phyloP scores from a whole-genome alignment of 2,797 vertebrate genomes.

The Myripristis murdjan region DNA sequence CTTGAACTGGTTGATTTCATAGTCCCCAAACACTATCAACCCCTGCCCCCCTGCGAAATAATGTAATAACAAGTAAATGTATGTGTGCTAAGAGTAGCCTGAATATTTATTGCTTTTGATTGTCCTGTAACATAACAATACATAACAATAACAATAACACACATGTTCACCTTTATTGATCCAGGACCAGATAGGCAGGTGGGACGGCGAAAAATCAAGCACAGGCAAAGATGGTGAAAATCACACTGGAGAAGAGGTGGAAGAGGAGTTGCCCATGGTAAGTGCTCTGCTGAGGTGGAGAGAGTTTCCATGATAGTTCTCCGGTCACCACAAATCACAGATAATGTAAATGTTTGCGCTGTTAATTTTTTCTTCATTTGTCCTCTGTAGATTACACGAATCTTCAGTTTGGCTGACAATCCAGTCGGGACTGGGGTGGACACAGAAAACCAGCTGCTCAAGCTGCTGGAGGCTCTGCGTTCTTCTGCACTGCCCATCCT shows the following conservation, averaged over 20 bases:
- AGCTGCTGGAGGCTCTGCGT: constrained; percentile 78
- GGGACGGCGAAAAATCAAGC: constrained; percentile 33
- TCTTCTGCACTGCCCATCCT: constrained; percentile 76
- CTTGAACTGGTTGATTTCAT: too few species aligned
- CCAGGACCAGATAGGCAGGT: constrained; percentile 53
- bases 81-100: background rate
- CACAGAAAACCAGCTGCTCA: constrained; percentile 76
- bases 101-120: background rate
- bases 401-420: constrained; percentile 82
- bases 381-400: constrained; percentile 83
- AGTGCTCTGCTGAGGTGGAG: constrained; percentile 4
- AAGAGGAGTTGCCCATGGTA: constrained; percentile 74
- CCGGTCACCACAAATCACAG: background rate
- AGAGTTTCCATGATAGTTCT: background rate
- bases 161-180: background rate
- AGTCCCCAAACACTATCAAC: too few species aligned
- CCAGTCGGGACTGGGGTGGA: constrained; percentile 26
- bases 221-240: constrained; percentile 18
- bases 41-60: too few species aligned
- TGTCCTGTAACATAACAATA: background rate
- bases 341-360: background rate
- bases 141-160: too few species aligned
- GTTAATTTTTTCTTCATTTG: background rate
- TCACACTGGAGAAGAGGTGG: constrained; percentile 23
- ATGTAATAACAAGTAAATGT: background rate